Base-by-base conservation (phyloP, 2,888 invertebrate species). In the Xanthostigma xanthostigma region DNA sequence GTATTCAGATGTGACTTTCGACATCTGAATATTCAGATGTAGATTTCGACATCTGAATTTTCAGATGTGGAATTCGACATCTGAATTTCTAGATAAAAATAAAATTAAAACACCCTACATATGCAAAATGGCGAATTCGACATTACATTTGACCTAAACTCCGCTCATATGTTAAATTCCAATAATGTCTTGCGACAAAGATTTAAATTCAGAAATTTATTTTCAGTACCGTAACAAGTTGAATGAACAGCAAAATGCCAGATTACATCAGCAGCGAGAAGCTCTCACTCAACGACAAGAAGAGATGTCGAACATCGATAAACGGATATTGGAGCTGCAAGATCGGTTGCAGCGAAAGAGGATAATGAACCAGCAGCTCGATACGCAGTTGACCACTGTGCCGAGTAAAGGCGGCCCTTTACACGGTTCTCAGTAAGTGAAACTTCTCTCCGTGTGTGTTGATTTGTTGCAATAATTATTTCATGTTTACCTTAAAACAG, bases 191-290 rank as follows among this genome's bases (percentile, higher is more conserved):
- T 27, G 6, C 11, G 17, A 9, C 33, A 42, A 14, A 33, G 11
- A 33, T 42, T 42, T 9, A 33, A 17, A 10, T 34, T 6, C 27
- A 33, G 1, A 38, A 38, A 12, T 38, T 38, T 38, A 49, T 51
- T 74, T 76, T 11, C 73, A 95, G 94, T 92, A 93, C 65, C 90
- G 94, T 53, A 95, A 94, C 73, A 94, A 94, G 68, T 73, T 95
- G 68, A 92, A 93, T 68, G 87, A 94, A 68, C 91, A 95, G 66
- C 94, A 92, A 71, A 93, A 86, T 72, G 87, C 84, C 56, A 79
- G 92, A 59, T 76, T 96, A 57, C 84, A 86, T 54, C 84, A 88
- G 58, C 94, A 95, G 68, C 75, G 90, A 53, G 88, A 93, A 59
- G 85, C 90, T 41, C 71, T 95, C 58, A 84, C 85, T 48, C 87